Conservation (phyloP, 1,140 invertebrate genomes). For the Adoxophyes honmai region DNA sequence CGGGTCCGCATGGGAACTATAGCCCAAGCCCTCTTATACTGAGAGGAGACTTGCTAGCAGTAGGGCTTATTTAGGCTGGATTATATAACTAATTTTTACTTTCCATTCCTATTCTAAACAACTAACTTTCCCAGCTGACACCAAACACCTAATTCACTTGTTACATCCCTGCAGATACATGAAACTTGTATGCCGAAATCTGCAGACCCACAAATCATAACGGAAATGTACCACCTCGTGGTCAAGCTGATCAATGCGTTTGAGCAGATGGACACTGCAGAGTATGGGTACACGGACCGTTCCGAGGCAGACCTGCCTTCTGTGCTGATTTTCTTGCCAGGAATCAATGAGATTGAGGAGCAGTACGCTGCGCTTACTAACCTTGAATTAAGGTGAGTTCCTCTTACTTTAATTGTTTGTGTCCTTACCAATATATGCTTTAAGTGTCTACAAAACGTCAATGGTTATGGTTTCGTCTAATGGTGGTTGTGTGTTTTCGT, state of each 20-base stretch:
- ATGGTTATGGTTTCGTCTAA: too few relatives aligned
- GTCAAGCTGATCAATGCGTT: conserved; percentile 83
- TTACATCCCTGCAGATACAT: conserved; percentile 39
- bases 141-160: too few relatives aligned
- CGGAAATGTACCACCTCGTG: conserved; percentile 79
- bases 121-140: too few relatives aligned
- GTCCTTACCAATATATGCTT: background rate
- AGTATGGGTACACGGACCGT: conserved; percentile 45
- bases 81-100: too few relatives aligned
- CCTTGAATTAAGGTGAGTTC: conserved; percentile 42
- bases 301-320: conserved; percentile 76
- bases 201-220: conserved; percentile 76
- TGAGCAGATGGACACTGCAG: conserved; percentile 82
- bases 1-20: too few relatives aligned
- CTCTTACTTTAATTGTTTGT: too few relatives aligned
- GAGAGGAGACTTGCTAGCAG: too few relatives aligned
- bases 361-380: conserved; percentile 64
- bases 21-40: too few relatives aligned
- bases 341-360: conserved; percentile 89
- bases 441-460: too few relatives aligned
- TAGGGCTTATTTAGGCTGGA: too few relatives aligned
- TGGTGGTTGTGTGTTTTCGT: too few relatives aligned
- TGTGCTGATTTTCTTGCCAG: conserved; percentile 93
- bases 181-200: conserved; percentile 73
- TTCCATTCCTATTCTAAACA: too few relatives aligned